These are phyloP conservation scores for Rhopalosiphum nymphaeae DNA, from an alignment of 2,888 invertebrate species.

Conservation along the genomic window DNA sequence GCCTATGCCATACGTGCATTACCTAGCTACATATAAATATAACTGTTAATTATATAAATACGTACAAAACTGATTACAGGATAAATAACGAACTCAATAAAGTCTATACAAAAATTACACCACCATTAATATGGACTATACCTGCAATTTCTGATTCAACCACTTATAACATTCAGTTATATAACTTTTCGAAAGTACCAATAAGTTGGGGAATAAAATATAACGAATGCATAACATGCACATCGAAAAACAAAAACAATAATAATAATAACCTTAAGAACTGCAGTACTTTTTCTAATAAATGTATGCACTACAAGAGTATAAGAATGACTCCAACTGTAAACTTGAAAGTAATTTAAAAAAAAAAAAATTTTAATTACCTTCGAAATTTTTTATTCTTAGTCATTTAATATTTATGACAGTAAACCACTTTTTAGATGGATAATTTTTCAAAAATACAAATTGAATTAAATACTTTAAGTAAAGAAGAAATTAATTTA, in stretches of 20 bases:
- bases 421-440: neutral
- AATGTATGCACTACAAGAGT: slow-evolving; percentile 38
- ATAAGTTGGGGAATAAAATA: slow-evolving; percentile 41
- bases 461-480: slow-evolving; percentile 21
- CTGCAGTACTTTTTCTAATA: neutral
- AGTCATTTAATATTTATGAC: neutral
- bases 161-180: slow-evolving; percentile 42
- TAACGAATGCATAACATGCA: slow-evolving; percentile 35
- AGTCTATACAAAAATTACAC: slow-evolving; percentile 9
- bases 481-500: neutral
- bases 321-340: neutral
- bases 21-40: neutral
- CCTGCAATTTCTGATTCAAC: slow-evolving; percentile 42
- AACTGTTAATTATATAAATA: neutral
- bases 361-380: neutral
- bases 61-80: slow-evolving; percentile 21
- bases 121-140: slow-evolving; percentile 31
- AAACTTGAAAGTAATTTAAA: slow-evolving; percentile 49
- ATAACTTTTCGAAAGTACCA: slow-evolving; percentile 19
- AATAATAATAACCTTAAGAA: neutral
- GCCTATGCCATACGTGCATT: too few relatives aligned
- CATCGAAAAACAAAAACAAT: neutral
- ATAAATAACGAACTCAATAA: slow-evolving; percentile 34
- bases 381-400: neutral
- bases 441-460: slow-evolving; percentile 27